Evolutionary conservation across 2,888 invertebrate species (phyloP).

Genomic region (Sussaba pulchella): DNA sequence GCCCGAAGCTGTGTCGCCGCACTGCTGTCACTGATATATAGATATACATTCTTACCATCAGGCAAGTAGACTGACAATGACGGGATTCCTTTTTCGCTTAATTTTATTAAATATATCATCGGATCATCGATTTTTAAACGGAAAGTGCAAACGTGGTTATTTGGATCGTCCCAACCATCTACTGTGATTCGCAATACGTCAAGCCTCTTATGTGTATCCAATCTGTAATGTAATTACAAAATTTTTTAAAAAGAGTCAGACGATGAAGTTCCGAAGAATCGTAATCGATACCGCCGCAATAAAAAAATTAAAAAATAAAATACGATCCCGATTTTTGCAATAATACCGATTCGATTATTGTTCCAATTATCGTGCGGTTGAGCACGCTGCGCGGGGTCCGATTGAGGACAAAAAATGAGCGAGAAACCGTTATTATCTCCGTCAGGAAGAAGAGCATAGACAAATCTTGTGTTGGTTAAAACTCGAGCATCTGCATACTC

Average conservation of each 20-base stretch:
- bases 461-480: conserved; percentile 26
- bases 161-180: neutral
- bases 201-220: too few relatives aligned
- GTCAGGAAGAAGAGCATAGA: neutral
- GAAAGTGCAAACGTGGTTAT: neutral
- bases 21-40: conserved; percentile 45
- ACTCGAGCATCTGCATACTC: conserved; percentile 44
- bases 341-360: too few relatives aligned
- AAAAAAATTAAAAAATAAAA: too few relatives aligned
- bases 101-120: conserved; percentile 44
- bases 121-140: conserved; percentile 35
- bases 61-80: conserved; percentile 25
- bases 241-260: too few relatives aligned
- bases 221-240: too few relatives aligned
- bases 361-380: too few relatives aligned
- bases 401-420: conserved; percentile 20
- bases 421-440: too few relatives aligned
- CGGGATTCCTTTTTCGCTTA: neutral
- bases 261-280: too few relatives aligned
- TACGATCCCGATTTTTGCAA: too few relatives aligned
- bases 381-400: neutral
- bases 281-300: too few relatives aligned
- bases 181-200: too few relatives aligned
- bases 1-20: conserved; percentile 58
- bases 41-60: too few relatives aligned